phyloP scores from a whole-genome alignment of 2,797 vertebrate genomes.

The Peromyscus nudipes region DNA sequence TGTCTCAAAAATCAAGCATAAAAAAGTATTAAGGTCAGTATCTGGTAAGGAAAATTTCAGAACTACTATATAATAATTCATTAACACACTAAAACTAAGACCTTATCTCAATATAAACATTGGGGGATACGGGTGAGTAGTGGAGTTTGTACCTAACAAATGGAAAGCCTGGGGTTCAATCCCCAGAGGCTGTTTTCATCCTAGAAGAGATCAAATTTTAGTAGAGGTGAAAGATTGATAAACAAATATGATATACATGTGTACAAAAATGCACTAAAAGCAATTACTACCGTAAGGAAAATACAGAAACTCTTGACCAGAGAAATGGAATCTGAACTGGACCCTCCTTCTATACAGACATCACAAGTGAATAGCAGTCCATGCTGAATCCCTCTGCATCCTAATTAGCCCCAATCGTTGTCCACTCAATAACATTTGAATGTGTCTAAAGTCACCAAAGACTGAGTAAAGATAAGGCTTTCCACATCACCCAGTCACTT shows the following conservation, averaged over 20 bases:
- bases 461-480: neutral
- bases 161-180: neutral
- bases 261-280: neutral
- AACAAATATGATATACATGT: neutral
- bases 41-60: neutral
- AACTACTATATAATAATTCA: neutral
- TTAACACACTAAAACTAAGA: neutral
- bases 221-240: neutral
- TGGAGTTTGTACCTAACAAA: neutral
- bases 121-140: neutral
- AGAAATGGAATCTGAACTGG: neutral
- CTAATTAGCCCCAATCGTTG: neutral
- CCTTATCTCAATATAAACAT: neutral
- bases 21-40: neutral
- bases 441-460: neutral
- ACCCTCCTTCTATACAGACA: neutral
- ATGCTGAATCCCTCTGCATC: neutral
- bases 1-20: neutral
- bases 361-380: neutral
- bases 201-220: slow-evolving; percentile 15
- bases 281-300: slow-evolving; percentile 2
- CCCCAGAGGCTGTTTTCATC: neutral
- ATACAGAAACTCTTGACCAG: neutral
- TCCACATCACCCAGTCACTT: neutral
- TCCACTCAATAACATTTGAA: neutral